Evolutionary conservation across 2,888 invertebrate genomes (phyloP).

Genomic region (Asteroscopus sphinx): DNA sequence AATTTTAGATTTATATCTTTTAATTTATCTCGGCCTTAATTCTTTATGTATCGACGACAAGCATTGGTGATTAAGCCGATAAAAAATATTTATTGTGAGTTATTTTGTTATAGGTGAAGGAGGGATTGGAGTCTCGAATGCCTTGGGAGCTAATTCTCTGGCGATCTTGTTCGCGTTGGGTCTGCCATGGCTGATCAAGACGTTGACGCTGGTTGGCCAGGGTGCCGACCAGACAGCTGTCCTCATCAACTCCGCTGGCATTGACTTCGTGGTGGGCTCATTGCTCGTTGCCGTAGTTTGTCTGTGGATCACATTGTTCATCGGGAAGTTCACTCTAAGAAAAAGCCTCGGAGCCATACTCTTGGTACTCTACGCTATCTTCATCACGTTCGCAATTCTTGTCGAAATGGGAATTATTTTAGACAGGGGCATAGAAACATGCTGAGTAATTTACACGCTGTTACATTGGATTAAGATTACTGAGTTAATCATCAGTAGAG

Average conservation of each 20-base stretch:
- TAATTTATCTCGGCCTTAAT: slow-evolving; percentile 13
- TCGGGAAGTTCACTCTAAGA: slow-evolving; percentile 93
- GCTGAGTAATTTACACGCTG: slow-evolving; percentile 38
- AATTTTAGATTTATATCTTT: slow-evolving; percentile 24
- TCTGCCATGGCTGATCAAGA: slow-evolving; percentile 95
- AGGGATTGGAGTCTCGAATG: slow-evolving; percentile 96
- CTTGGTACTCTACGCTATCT: slow-evolving; percentile 91
- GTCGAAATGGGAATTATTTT: slow-evolving; percentile 94
- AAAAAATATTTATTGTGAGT: slow-evolving; percentile 19
- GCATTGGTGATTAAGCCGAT: slow-evolving; percentile 2
- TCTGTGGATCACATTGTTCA: slow-evolving; percentile 91
- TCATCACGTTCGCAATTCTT: slow-evolving; percentile 93
- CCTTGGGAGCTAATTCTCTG: slow-evolving; percentile 95
- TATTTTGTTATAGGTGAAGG: slow-evolving; percentile 92
- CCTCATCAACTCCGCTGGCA: slow-evolving; percentile 93
- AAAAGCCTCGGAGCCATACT: slow-evolving; percentile 92
- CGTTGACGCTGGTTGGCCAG: slow-evolving; percentile 86
- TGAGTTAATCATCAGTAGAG: slow-evolving; percentile 42
- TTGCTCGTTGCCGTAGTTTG: slow-evolving; percentile 93
- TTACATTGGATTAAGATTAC: slow-evolving; percentile 36
- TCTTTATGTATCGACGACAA: slow-evolving; percentile 1
- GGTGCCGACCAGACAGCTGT: slow-evolving; percentile 88
- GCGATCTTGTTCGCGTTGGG: slow-evolving; percentile 95
- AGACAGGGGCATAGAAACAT: slow-evolving; percentile 50
- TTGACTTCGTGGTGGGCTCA: slow-evolving; percentile 95